phyloP scores from a whole-genome alignment of 1,140 invertebrate species.

The Drosophila sulfurigaster region DNA sequence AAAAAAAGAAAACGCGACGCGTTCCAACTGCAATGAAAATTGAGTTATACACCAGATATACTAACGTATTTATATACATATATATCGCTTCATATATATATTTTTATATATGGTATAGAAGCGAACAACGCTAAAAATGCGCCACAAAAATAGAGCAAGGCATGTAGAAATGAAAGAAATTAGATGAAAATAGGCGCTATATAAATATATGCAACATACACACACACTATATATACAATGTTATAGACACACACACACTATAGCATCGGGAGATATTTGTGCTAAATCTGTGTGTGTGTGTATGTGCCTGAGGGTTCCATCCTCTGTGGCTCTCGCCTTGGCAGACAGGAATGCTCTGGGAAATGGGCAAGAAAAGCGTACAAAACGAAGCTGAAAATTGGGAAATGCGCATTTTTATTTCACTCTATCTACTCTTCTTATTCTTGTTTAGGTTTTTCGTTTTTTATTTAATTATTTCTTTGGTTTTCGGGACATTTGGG shows the following conservation, averaged over 20 bases:
- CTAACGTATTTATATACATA: constrained; percentile 3
- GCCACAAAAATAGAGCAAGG: constrained; percentile 73
- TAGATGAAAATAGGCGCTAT: constrained; percentile 78
- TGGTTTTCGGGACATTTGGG: constrained; percentile 57
- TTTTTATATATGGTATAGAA: constrained; percentile 51
- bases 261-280: constrained; percentile 51
- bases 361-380: constrained; percentile 44
- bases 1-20: constrained; percentile 27
- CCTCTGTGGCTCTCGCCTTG: constrained; percentile 32
- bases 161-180: constrained; percentile 79
- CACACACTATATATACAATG: constrained; percentile 10
- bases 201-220: constrained; percentile 53
- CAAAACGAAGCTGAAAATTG: constrained; percentile 51
- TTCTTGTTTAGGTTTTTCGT: constrained; percentile 5
- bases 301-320: constrained; percentile 31
- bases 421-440: background rate
- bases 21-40: constrained; percentile 60
- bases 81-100: constrained; percentile 10
- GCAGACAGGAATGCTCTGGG: constrained; percentile 65
- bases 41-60: constrained; percentile 60
- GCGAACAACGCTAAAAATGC: constrained; percentile 66
- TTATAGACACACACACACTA: constrained; percentile 8
- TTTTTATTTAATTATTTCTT: constrained; percentile 18
- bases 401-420: constrained; percentile 45
- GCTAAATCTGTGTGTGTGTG: constrained; percentile 53